A percentile compares a stretch with the other conserved stretches of the same genome.
phyloP scores from a whole-genome alignment of 2,888 invertebrate genomes.

The Apamea epomidion region DNA sequence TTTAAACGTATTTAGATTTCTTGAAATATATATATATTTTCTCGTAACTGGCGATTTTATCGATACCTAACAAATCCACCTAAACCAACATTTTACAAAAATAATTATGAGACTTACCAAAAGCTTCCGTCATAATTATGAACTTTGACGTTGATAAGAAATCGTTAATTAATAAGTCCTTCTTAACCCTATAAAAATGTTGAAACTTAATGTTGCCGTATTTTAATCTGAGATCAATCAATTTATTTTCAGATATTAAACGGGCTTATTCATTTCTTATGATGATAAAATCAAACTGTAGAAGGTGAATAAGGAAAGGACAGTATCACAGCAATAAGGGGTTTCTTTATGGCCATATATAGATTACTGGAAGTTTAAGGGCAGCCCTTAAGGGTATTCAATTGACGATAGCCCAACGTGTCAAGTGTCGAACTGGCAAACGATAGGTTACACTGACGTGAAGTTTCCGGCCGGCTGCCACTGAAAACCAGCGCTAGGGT shows the following conservation, averaged over 20 bases:
- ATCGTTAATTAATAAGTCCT: slow-evolving; percentile 24
- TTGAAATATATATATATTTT: neutral
- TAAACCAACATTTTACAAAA: neutral
- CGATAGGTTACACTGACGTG: neutral
- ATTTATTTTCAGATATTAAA: neutral
- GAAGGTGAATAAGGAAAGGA: neutral
- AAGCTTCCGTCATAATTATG: slow-evolving; percentile 25
- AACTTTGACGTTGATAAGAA: slow-evolving; percentile 33
- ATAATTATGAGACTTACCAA: slow-evolving; percentile 3
- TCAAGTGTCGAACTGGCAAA: neutral
- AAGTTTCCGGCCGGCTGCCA: neutral
- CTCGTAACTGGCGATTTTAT: neutral
- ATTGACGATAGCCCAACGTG: neutral
- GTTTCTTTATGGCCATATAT: neutral
- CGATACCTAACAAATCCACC: neutral
- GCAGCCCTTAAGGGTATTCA: neutral
- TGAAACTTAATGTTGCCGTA: neutral
- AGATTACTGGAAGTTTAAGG: neutral
- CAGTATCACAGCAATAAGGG: slow-evolving; percentile 4
- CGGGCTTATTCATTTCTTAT: neutral
- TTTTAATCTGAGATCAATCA: neutral
- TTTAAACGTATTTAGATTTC: neutral
- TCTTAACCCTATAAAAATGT: slow-evolving; percentile 17
- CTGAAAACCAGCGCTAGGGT: neutral
- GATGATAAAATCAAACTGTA: neutral